Evolutionary conservation across 37 sponge, comb jelly and placozoan species (phyloP), one percentile per base, ranked within the genome.

Genomic region (Oopsacas minuta): DNA sequence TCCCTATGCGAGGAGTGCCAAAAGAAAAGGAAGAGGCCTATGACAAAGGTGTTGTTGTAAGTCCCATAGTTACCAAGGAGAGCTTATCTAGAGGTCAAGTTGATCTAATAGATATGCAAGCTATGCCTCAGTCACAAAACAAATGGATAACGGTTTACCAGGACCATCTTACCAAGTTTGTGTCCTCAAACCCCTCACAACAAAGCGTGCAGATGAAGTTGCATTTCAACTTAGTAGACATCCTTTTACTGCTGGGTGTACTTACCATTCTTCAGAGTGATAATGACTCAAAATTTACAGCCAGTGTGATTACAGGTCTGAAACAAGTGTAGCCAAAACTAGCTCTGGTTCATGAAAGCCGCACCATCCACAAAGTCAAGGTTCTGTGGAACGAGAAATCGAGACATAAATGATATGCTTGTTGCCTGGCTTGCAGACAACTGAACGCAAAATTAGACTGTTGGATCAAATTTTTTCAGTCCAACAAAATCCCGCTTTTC

Each of bases 351-450:
- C 75, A 61, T 61, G 75, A 12, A 61, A 61, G 75, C 7, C 75
- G 75, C 75, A 34, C 75, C 75, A 61, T 34, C 75, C 75, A 61
- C 75, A 61, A 61, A 61, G 75, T 61, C 75, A 61, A 61, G 75
- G 75, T 61, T 61, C 75, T 20, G 75, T n/a, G 7, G 75, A 61
- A 61, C 75, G 75, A 25, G 75, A 10, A 61, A 61, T 61, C 32
- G 75, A 61, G 75, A 61, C 75, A 61, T 61, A 61, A 61, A 61
- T 25, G 75, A 61, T 61, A 61, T 61, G 75, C 75, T 61, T 61
- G 75, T 61, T 20, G 75, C 75, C 75, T 61, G 75, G 75, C 75
- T 61, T 61, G 75, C 75, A 61, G 75, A 61, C 75, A 61, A 61
- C 75, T 32, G 28, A 3, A 61, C 75, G 75, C 75, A 61, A 61